phyloP scores from a whole-genome alignment of 2,888 invertebrate species.

The Carterocephalus palaemon region DNA sequence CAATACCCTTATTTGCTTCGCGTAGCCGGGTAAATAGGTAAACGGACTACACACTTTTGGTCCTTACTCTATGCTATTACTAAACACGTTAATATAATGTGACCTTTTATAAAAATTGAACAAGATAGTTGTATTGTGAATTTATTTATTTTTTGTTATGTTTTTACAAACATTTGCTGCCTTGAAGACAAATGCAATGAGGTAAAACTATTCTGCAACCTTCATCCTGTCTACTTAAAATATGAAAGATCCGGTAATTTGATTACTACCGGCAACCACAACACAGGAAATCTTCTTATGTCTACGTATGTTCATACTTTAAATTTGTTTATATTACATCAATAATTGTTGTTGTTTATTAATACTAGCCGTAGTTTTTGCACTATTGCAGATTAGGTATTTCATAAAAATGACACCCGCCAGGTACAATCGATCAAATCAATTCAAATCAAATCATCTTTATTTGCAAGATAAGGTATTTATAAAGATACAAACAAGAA shows the following conservation, averaged over 20 bases:
- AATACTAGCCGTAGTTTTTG: too few relatives aligned
- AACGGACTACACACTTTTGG: too few relatives aligned
- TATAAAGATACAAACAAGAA: too few relatives aligned
- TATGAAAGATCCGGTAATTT: slow-evolving; percentile 18
- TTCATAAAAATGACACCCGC: too few relatives aligned
- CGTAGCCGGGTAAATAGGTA: too few relatives aligned
- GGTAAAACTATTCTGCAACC: slow-evolving; percentile 30
- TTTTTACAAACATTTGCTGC: slow-evolving; percentile 31
- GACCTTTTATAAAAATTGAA: slow-evolving; percentile 40
- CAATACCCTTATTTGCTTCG: too few relatives aligned
- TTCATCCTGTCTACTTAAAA: slow-evolving; percentile 17
- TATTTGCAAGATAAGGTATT: too few relatives aligned
- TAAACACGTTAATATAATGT: slow-evolving; percentile 7
- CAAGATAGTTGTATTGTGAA: slow-evolving; percentile 9
- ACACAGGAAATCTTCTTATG: slow-evolving; percentile 10
- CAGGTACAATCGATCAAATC: too few relatives aligned
- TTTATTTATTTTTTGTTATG: slow-evolving; percentile 33
- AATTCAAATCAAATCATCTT: too few relatives aligned
- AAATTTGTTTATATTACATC: background rate
- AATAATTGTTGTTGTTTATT: too few relatives aligned
- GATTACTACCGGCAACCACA: slow-evolving; percentile 6
- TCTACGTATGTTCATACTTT: background rate
- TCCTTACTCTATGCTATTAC: too few relatives aligned
- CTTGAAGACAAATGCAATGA: slow-evolving; percentile 36
- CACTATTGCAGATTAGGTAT: too few relatives aligned